Base-by-base conservation (phyloP, 1,140 invertebrate species). In the Sipha flava region DNA sequence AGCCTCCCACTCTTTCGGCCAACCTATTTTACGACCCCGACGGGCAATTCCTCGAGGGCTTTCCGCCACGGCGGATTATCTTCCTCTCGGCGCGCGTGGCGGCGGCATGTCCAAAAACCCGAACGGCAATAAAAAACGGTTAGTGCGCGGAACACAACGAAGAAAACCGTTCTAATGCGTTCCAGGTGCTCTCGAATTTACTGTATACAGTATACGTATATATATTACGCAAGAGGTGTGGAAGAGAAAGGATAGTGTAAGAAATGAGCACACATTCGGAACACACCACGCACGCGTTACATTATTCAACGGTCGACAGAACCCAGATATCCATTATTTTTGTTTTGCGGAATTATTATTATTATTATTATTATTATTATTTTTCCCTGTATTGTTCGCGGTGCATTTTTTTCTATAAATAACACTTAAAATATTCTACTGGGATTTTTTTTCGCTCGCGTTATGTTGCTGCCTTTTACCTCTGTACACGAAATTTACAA, bases 131-230 rank as follows among this genome's bases (percentile, higher is more conserved):
- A 77, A 77, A 77, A 77, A 77, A 77, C 49, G 73, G 73, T 77
- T 77, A 77, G 29, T 52, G 31, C 4, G 7, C n/a, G 47, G 21
- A 49, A 75, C 72, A 37, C 49, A 31, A 49, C 47, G 29, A n/a
- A 75, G 72, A 75, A 57, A 77, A 77, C 73, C 49, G 52, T 59
- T 77, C 73, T 77, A 77, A 77, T 59, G 73, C 73, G 73, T 77
- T 77, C 34, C 73, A 59, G 73, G 73, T 77, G 52, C 73, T 59
- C 23, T 70, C n/a, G 43, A 45, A 47, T 66, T 37, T 21, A 37
- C 0, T 18, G 2, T 18, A 18, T 16, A n/a, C n/a, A 29, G 4
- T 29, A 47, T 47, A 47, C 1, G 7, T 70, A 18, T 70, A 68
- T 62, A 26, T 68, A 26, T 23, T 26, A 45, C n/a, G 14, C 5